These are phyloP conservation scores for Eremobia ochroleuca DNA, from an alignment of 2,888 invertebrate species.

Conservation along the genomic window DNA sequence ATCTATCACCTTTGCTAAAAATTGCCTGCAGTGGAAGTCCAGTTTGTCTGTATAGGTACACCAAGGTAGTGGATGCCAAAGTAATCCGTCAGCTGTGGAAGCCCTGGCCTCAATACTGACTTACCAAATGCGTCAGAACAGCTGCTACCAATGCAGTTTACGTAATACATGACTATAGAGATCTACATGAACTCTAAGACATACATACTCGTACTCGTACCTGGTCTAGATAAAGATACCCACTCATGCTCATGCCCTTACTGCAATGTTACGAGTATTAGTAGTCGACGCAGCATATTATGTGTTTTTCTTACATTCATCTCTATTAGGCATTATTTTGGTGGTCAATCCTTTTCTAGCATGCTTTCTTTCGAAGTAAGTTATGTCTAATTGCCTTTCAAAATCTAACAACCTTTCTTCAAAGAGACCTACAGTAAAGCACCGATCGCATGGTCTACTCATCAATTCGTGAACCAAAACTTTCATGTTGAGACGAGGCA, in stretches of 20 bases:
- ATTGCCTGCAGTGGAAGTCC: slow-evolving; percentile 1
- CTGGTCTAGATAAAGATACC: background rate
- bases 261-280: background rate
- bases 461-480: background rate
- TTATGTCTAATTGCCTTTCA: background rate
- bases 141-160: slow-evolving; percentile 1
- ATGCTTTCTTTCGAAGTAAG: background rate
- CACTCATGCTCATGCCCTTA: background rate
- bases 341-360: background rate
- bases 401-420: background rate
- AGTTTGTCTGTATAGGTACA: background rate
- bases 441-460: background rate
- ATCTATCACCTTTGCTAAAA: slow-evolving; percentile 7
- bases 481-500: background rate
- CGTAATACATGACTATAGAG: slow-evolving; percentile 1
- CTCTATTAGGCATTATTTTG: background rate
- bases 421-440: background rate
- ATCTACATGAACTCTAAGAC: background rate
- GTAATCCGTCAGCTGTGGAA: slow-evolving; percentile 24
- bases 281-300: background rate
- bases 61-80: slow-evolving; percentile 17
- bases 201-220: no score
- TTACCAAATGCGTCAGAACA: slow-evolving; percentile 27
- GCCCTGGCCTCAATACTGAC: slow-evolving; percentile 49
- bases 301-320: background rate